Percentiles rank a stretch among this genome's conserved stretches.
Conservation (phyloP, 2,888 invertebrate species). For the Lucinisca nassula region DNA sequence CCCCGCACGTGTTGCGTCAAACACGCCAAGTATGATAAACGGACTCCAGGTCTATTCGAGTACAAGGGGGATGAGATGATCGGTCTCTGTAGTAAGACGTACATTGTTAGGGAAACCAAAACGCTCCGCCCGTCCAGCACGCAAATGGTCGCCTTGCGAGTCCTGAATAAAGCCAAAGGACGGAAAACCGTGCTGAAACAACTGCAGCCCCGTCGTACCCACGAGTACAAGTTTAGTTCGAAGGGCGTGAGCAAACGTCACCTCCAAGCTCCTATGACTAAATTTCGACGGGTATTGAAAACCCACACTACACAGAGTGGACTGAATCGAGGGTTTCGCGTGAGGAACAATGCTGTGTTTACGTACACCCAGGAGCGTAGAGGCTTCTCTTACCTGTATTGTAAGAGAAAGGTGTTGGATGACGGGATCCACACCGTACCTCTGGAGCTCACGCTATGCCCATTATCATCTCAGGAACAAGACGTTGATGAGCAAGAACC, state of each 20-base stretch:
- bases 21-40: conserved; percentile 20
- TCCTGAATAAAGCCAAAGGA: not conserved
- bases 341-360: not conserved
- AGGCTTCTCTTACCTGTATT: not conserved
- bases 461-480: not conserved
- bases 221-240: conserved; percentile 59
- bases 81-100: conserved; percentile 59
- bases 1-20: conserved; percentile 50
- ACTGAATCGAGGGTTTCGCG: not conserved
- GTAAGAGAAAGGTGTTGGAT: not conserved
- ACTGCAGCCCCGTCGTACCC: too few species aligned
- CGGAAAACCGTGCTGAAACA: not conserved
- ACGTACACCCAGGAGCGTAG: not conserved
- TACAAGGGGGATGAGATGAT: conserved; percentile 61
- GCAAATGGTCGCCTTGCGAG: conserved; percentile 10
- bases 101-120: conserved; percentile 49
- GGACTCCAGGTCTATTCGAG: conserved; percentile 21
- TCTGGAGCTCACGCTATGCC: conserved; percentile 18
- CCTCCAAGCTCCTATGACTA: conserved; percentile 39
- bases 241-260: conserved; percentile 41
- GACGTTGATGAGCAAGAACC: not conserved
- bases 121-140: not conserved
- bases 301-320: not conserved
- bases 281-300: conserved; percentile 25
- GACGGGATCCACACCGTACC: conserved; percentile 13